Base-by-base conservation (phyloP, 2,113 vertebrate species). In the Ondatra zibethicus region DNA sequence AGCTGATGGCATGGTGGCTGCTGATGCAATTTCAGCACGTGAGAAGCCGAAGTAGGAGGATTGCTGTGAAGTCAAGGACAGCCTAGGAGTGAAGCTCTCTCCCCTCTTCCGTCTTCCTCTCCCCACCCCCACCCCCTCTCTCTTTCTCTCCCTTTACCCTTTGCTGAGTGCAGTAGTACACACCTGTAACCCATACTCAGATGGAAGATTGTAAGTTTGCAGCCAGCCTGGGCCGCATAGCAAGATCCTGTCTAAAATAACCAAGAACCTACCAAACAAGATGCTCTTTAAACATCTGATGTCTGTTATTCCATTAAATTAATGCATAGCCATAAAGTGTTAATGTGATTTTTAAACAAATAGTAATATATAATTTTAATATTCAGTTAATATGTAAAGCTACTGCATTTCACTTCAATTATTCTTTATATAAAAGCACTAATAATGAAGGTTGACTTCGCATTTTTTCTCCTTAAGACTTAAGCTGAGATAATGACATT, bases 401-500 rank as follows among this genome's bases (percentile, higher is more conserved):
- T 96, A 96, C 75, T 66, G 75, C 7, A 0, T 98, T 97, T 98
- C 61, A 68, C 94, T 98, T 82, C 55, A 3, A 95, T 86, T 97
- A 97, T 80, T 78, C 88, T 98, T 98, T 93, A 93, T 98, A 91
- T 95, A 96, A 96, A 72, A 95, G 19, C 42, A 96, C 97, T 23
- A 80, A 95, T 93, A 94, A 97, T 68, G 63, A 91, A 97, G 98
- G 95, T 55, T 77, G 39, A 96, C 91, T 97, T 97, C 77, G 85
- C 72, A 92, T 97, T 98, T 93, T 97, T 97, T 39, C 6, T 94
- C 86, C 92, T 97, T 96, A 94, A 95, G 91, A 98, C 95, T 80
- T 96, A 96, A 89, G 95, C 80, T 97, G 1, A 55, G 97, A 97
- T 97, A 98, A 97, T 98, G 96, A 96, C 77, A 92, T 94, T 97